Base-by-base conservation (phyloP, 2,797 vertebrate species). In the Intellagama lesueurii region DNA sequence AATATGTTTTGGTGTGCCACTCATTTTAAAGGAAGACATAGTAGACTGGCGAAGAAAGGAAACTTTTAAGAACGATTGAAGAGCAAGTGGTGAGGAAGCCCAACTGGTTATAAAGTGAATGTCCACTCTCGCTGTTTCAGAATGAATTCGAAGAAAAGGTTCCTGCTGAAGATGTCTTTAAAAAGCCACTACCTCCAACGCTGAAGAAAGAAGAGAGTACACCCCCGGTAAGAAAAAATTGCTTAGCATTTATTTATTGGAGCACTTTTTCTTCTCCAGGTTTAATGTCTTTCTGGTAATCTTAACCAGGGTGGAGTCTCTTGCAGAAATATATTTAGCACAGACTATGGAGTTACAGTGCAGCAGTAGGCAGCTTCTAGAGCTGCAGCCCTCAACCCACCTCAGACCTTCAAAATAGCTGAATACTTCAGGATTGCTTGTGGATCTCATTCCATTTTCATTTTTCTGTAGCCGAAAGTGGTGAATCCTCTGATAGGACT, bases 401-500 rank as follows among this genome's bases (percentile, higher is more conserved):
- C 17, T 28, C 24, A 44, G 30, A 69, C 89, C 30, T 0, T 87
- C 64, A 0, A 0, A 0, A 0, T 47, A 69, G 26, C 26, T 40
- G 1, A 12, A 80, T 32, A 6, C n/a, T 85, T 56, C 35, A 30
- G n/a, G n/a, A 22, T 87, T 91, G 78, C 35, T n/a, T 24, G 73
- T 72, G 81, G 60, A 72, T 66, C 16, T 22, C 64, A 94, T 90
- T 40, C 64, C 92, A 68, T 26, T 11, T 24, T 72, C 92, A 69
- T 94, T 9, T 40, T 89, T 87, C 56, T 32, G 52, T 94, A 99
- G 99, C 98, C 98, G 90, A 98, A 98, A 87, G 97, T 98, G 95
- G 98, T 98, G 95, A 99, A 98, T 93, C 99, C 99, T 68, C 96
- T 99, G 88, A 98, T 98, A 70, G 96, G 98, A 87, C 97, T 99